These are phyloP conservation scores for Invenusta paracnida DNA, from an alignment of 2,888 invertebrate genomes.

Conservation along the genomic window DNA sequence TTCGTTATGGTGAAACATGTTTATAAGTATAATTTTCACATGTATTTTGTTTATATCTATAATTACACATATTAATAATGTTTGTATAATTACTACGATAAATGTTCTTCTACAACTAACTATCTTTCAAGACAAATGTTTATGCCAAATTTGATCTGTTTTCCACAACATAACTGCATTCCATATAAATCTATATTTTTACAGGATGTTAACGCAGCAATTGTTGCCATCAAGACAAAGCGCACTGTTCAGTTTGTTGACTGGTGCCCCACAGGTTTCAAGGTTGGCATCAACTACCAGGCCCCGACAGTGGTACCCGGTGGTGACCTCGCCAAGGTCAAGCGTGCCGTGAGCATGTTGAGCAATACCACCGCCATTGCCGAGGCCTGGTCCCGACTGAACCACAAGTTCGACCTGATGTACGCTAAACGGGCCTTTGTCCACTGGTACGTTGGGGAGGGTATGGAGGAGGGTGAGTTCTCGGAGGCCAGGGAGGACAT, in stretches of 20 bases:
- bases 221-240: constrained; percentile 80
- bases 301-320: constrained; percentile 63
- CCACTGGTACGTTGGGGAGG: constrained; percentile 62
- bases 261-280: constrained; percentile 77
- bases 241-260: constrained; percentile 72
- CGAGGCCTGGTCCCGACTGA: constrained; percentile 58
- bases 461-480: constrained; percentile 75
- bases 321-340: constrained; percentile 71
- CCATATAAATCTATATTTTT: too few relatives aligned
- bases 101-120: too few relatives aligned
- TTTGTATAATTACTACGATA: too few relatives aligned
- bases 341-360: constrained; percentile 62
- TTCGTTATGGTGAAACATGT: too few relatives aligned
- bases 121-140: too few relatives aligned
- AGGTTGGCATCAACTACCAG: constrained; percentile 62
- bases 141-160: too few relatives aligned
- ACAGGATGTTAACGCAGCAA: constrained; percentile 55
- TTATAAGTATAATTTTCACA: too few relatives aligned
- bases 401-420: constrained; percentile 55
- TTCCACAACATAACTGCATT: too few relatives aligned
- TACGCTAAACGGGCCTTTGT: constrained; percentile 53
- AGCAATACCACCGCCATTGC: constrained; percentile 63
- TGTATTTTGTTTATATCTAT: too few relatives aligned
- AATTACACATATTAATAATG: too few relatives aligned
- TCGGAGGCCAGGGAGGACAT: constrained; percentile 77